Evolutionary conservation across 1,140 invertebrate genomes (phyloP).

Genomic region (Oreohelix idahoensis): DNA sequence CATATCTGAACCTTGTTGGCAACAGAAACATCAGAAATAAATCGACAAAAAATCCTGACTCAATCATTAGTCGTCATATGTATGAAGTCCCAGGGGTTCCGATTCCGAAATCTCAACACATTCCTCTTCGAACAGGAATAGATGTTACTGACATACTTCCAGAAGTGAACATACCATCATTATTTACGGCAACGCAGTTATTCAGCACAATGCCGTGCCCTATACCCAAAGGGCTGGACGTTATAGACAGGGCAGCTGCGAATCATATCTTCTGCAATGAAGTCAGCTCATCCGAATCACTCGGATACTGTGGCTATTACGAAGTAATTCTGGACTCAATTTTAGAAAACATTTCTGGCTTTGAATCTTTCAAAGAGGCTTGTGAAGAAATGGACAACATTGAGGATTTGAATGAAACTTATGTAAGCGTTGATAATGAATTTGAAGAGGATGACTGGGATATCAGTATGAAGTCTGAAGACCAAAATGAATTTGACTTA

Average conservation of each 20-base stretch:
- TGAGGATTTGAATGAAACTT: background rate
- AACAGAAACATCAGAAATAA: background rate
- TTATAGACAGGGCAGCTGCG: background rate
- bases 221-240: background rate
- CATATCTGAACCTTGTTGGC: slow-evolving; percentile 33
- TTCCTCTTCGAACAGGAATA: background rate
- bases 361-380: slow-evolving; percentile 20
- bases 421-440: slow-evolving; percentile 19
- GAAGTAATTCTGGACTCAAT: slow-evolving; percentile 34
- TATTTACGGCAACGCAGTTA: background rate
- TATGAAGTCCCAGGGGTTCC: no score
- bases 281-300: background rate
- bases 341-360: slow-evolving; percentile 27
- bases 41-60: background rate
- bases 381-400: background rate
- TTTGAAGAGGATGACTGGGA: slow-evolving; percentile 37
- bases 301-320: slow-evolving; percentile 32
- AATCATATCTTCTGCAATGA: slow-evolving; percentile 13
- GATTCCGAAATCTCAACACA: background rate
- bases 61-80: background rate
- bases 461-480: background rate
- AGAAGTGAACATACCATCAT: no score
- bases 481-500: background rate
- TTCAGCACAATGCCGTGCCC: background rate
- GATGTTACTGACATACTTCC: no score